phyloP scores from a whole-genome alignment of 1,140 invertebrate genomes.

The Halesus radiatus region DNA sequence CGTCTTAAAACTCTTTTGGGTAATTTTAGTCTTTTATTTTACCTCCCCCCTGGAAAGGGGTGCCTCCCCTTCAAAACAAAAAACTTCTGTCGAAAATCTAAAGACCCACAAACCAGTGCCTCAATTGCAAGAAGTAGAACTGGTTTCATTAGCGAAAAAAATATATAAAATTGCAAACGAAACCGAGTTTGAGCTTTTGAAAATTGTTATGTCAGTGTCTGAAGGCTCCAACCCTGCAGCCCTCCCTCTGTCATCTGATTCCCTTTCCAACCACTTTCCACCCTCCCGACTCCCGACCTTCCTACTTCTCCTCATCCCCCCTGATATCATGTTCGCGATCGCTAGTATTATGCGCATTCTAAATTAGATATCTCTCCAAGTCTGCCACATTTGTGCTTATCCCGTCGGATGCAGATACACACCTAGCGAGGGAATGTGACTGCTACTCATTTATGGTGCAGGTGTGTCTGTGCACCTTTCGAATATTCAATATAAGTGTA shows the following conservation, averaged over 20 bases:
- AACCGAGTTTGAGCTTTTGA: too few relatives aligned
- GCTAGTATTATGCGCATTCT: constrained; percentile 57
- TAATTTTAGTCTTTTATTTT: too few relatives aligned
- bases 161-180: too few relatives aligned
- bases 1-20: too few relatives aligned
- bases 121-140: too few relatives aligned
- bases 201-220: neutral
- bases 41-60: too few relatives aligned
- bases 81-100: too few relatives aligned
- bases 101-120: too few relatives aligned
- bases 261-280: neutral
- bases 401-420: constrained; percentile 53
- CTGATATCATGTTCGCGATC: constrained; percentile 56
- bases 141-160: too few relatives aligned
- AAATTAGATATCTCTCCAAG: constrained; percentile 57
- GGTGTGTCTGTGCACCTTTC: too few relatives aligned
- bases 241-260: constrained; percentile 30
- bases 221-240: constrained; percentile 17
- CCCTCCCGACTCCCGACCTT: neutral
- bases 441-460: neutral
- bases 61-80: too few relatives aligned
- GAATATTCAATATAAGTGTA: too few relatives aligned
- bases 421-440: neutral
- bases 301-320: neutral
- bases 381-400: constrained; percentile 56